Percentiles rank a stretch among this genome's conserved stretches.
These are phyloP conservation scores for Philaethria dido DNA, from an alignment of 2,888 invertebrate genomes.

Conservation along the genomic window DNA sequence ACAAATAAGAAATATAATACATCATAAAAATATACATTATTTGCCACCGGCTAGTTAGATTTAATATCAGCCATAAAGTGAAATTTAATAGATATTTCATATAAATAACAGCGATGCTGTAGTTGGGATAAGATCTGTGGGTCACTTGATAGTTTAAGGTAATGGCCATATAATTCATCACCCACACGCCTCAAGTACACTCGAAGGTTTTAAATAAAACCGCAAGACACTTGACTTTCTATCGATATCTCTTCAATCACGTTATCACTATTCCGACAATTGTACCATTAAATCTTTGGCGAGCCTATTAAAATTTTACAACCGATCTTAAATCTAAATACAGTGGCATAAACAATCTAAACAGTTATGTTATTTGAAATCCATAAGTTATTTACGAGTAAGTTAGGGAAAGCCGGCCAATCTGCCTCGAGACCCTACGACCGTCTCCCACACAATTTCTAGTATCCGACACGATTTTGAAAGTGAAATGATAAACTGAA, in stretches of 20 bases:
- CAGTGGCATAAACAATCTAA: constrained; percentile 54
- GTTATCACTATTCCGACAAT: constrained; percentile 42
- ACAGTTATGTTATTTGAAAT: constrained; percentile 67
- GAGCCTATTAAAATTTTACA: constrained; percentile 53
- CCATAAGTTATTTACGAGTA: constrained; percentile 71
- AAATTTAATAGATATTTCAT: constrained; percentile 8
- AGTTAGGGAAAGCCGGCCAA: constrained; percentile 63
- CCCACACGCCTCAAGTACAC: constrained; percentile 6
- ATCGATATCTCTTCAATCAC: constrained; percentile 38
- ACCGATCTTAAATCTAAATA: constrained; percentile 56
- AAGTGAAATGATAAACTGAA: constrained; percentile 69
- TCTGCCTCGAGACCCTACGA: constrained; percentile 52
- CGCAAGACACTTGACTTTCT: constrained; percentile 40
- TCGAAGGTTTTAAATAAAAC: constrained; percentile 23
- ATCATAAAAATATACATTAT: neutral
- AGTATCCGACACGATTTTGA: constrained; percentile 67
- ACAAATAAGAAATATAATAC: neutral
- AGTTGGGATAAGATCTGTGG: constrained; percentile 17
- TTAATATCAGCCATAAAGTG: constrained; percentile 4
- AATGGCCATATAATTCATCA: constrained; percentile 25
- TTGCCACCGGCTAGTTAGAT: neutral
- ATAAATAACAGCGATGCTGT: constrained; percentile 8
- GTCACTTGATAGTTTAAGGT: constrained; percentile 13
- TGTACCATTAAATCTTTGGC: constrained; percentile 45
- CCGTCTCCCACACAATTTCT: constrained; percentile 66